phyloP scores from a whole-genome alignment of 1,140 invertebrate genomes.

The Dendroctonus valens region DNA sequence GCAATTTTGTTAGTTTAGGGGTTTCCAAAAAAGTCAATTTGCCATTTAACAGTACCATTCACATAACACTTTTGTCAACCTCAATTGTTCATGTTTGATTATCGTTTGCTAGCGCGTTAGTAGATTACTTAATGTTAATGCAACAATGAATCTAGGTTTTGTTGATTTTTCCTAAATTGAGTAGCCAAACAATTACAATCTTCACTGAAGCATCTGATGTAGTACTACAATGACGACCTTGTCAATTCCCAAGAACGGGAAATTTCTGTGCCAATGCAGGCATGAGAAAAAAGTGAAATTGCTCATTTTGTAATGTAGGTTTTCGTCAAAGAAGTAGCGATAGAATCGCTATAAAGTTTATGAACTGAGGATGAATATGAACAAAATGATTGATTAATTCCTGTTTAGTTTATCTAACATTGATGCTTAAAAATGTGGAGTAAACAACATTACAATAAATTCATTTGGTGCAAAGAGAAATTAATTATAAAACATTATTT shows the following conservation, averaged over 20 bases:
- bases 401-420: no score
- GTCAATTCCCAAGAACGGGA: background rate
- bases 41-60: background rate
- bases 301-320: no score
- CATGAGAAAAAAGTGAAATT: no score
- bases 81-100: background rate
- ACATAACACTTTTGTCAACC: background rate
- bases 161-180: conserved; percentile 11
- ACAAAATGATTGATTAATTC: no score
- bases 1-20: background rate
- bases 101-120: background rate
- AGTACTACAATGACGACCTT: background rate
- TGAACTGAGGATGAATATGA: no score
- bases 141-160: conserved; percentile 7
- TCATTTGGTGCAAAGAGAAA: no score
- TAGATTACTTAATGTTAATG: background rate
- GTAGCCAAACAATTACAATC: background rate
- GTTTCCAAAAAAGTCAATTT: background rate
- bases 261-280: no score
- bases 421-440: no score
- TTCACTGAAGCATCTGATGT: background rate
- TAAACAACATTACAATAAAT: no score
- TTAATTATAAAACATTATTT: no score
- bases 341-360: no score
- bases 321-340: no score